Evolutionary conservation across 2,888 invertebrate genomes (phyloP), one percentile per base, ranked within the genome.

Genomic region (Corbicula japonica): DNA sequence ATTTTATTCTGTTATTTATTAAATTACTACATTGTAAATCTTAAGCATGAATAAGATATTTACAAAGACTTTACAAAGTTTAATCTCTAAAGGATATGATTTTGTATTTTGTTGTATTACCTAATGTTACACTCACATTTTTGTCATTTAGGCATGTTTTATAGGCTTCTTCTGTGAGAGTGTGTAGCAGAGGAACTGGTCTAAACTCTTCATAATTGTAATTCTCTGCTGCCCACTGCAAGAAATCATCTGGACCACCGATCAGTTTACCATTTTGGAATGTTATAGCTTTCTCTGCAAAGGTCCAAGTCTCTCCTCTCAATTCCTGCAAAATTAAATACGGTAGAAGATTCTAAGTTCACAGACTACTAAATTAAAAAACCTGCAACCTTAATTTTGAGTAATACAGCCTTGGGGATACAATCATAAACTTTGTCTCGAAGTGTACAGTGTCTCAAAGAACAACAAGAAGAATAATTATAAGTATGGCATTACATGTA

Each of bases 301-400:
- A 94, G 18, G 84, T 84, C 93, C 93, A 94, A 18, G 89, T 87
- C 66, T 93, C 93, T 56, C 93, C 93, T 81, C 90, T 82, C 54
- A 93, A 75, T 71, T 91, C 91, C 93, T 93, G 71, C 18, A 82
- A 80, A 54, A 15, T n/a, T n/a, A n/a, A n/a, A n/a, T n/a, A n/a
- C n/a, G n/a, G n/a, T n/a, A n/a, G n/a, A n/a, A n/a, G n/a, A n/a
- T n/a, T n/a, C n/a, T n/a, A n/a, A n/a, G n/a, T n/a, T n/a, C n/a
- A n/a, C n/a, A n/a, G n/a, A n/a, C n/a, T n/a, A n/a, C n/a, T n/a
- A n/a, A n/a, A n/a, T n/a, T n/a, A n/a, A n/a, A n/a, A n/a, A n/a
- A n/a, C n/a, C n/a, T n/a, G n/a, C n/a, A n/a, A n/a, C n/a, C n/a
- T n/a, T n/a, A n/a, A n/a, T n/a, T n/a, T n/a, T n/a, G n/a, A n/a